Conservation (phyloP, 2,888 invertebrate species). For the Antitype chi region DNA sequence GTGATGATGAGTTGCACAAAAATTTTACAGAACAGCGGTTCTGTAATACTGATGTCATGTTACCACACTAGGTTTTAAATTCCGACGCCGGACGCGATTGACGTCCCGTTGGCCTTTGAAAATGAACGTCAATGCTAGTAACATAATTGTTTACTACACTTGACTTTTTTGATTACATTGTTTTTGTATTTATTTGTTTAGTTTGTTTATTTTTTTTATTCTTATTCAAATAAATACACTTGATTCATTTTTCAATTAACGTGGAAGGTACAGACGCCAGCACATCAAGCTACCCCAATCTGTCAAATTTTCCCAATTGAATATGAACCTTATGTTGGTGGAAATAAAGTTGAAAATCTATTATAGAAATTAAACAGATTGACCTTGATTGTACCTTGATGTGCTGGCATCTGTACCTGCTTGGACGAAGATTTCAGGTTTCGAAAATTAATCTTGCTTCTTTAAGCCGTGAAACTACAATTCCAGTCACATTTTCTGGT, state of each 20-base stretch:
- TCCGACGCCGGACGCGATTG: background rate
- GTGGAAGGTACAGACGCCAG: no score
- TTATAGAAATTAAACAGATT: no score
- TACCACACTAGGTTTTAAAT: slow-evolving; percentile 5
- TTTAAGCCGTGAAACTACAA: background rate
- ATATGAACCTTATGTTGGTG: no score
- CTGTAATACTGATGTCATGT: background rate
- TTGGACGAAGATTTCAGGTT: background rate
- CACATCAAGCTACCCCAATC: no score
- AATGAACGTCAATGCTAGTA: slow-evolving; percentile 18
- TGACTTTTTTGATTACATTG: no score
- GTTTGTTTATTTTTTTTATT: no score
- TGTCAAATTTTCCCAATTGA: no score
- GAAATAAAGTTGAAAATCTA: no score
- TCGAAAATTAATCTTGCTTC: background rate
- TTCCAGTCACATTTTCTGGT: background rate
- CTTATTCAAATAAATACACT: no score
- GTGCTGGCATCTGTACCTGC: background rate
- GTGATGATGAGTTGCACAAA: background rate
- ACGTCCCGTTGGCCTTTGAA: slow-evolving; percentile 30
- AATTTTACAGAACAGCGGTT: background rate
- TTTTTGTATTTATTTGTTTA: no score
- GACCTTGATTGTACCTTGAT: no score
- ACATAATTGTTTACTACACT: background rate
- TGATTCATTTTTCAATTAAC: slow-evolving; percentile 10